A percentile compares a stretch with the other conserved stretches of the same genome.
Evolutionary conservation across 2,113 vertebrate species (phyloP).

Genomic region (Rhinolophus sinicus): DNA sequence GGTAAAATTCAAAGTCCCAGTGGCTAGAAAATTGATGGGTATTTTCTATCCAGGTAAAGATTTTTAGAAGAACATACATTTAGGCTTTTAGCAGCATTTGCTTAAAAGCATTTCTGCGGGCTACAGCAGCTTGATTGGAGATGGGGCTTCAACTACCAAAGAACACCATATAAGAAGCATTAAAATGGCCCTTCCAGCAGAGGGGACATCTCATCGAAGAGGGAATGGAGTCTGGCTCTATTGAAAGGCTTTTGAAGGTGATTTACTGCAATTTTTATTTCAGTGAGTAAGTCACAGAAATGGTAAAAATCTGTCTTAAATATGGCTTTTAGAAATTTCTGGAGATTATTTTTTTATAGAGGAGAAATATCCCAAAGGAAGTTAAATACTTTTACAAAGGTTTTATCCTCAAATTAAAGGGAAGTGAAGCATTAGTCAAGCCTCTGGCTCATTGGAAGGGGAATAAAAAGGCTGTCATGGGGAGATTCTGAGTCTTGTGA

Average conservation of each 20-base stretch:
- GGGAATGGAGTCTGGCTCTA: not conserved
- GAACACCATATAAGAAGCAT: not conserved
- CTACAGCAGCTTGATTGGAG: not conserved
- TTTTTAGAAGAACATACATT: not conserved
- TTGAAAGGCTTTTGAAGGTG: not conserved
- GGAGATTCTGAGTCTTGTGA: not conserved
- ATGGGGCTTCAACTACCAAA: not conserved
- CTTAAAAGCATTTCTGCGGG: not conserved
- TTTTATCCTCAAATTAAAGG: not conserved
- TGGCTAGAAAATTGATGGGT: not conserved
- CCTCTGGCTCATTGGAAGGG: not conserved
- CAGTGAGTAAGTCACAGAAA: not conserved
- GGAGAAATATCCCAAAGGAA: not conserved
- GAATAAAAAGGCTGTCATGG: not conserved
- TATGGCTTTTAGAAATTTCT: not conserved
- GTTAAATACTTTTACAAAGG: slow-evolving; percentile 2
- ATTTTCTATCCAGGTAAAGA: not conserved
- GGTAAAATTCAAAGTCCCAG: slow-evolving; percentile 1
- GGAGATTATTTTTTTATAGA: not conserved
- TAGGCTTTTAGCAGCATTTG: not conserved
- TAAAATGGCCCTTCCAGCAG: not conserved
- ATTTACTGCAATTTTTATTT: not conserved
- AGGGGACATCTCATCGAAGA: not conserved
- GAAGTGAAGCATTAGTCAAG: not conserved
- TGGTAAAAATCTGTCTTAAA: not conserved